Conservation (phyloP, 1,140 invertebrate species). For the Choristoneura fumiferana region DNA sequence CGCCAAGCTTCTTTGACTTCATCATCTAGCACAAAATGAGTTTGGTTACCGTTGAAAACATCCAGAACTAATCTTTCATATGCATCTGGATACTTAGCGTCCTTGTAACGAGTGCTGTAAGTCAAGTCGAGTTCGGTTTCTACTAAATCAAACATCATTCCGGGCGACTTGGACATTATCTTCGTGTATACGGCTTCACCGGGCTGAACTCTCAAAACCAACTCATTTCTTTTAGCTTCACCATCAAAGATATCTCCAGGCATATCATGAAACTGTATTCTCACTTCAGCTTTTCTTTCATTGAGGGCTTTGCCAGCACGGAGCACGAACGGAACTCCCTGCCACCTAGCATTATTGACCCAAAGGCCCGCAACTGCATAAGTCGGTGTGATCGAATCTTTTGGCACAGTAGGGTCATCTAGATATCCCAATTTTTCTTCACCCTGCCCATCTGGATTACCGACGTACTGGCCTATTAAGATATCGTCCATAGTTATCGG, state of each 20-base stretch:
- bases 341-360: slow-evolving; percentile 99
- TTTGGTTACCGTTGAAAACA: slow-evolving; percentile 98
- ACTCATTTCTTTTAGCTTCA: slow-evolving; percentile 95
- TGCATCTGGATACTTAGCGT: slow-evolving; percentile 95
- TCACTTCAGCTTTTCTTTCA: slow-evolving; percentile 98
- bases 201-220: slow-evolving; percentile 98
- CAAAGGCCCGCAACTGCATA: slow-evolving; percentile 93
- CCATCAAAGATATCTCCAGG: slow-evolving; percentile 98
- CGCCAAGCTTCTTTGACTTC: slow-evolving; percentile 98
- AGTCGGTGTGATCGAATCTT: slow-evolving; percentile 94
- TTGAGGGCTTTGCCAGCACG: slow-evolving; percentile 99
- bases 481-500: slow-evolving; percentile 89
- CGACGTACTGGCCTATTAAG: slow-evolving; percentile 98
- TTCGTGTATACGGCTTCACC: slow-evolving; percentile 99
- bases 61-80: slow-evolving; percentile 98
- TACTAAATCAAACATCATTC: slow-evolving; percentile 97
- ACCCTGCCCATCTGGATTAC: slow-evolving; percentile 88
- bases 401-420: slow-evolving; percentile 96
- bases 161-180: slow-evolving; percentile 98
- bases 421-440: slow-evolving; percentile 94
- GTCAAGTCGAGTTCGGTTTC: slow-evolving; percentile 99
- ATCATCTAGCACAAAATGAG: slow-evolving; percentile 98
- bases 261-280: slow-evolving; percentile 98
- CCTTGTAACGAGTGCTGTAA: slow-evolving; percentile 95
- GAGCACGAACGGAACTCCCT: slow-evolving; percentile 98